Evolutionary conservation across 2,797 vertebrate genomes (phyloP).

Genomic region (Enteromius trimaculatus): DNA sequence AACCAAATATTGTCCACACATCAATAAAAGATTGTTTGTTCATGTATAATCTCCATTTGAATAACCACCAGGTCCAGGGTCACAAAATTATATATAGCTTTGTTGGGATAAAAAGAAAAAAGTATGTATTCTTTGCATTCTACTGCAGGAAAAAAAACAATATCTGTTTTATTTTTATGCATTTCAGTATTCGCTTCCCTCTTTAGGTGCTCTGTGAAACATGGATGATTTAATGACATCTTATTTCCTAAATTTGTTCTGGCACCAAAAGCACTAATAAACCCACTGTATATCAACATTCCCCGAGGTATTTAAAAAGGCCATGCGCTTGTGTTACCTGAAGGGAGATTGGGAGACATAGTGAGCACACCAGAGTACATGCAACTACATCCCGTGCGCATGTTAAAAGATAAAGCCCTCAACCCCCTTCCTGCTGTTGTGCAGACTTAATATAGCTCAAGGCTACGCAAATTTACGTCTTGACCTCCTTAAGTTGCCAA

Average conservation of each 20-base stretch:
- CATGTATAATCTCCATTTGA: no score
- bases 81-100: no score
- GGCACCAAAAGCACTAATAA: conserved; percentile 80
- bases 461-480: conserved; percentile 70
- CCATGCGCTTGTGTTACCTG: conserved; percentile 72
- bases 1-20: no score
- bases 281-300: conserved; percentile 63
- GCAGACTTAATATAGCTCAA: conserved; percentile 72
- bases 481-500: conserved; percentile 68
- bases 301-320: conserved; percentile 69
- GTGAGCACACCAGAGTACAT: conserved; percentile 68
- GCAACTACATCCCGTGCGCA: conserved; percentile 59
- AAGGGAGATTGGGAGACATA: conserved; percentile 73
- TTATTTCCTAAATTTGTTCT: conserved; percentile 81
- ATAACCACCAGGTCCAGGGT: no score
- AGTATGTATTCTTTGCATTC: neutral
- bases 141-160: neutral
- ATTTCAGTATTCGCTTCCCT: conserved; percentile 63
- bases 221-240: conserved; percentile 81
- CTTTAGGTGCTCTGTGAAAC: conserved; percentile 76
- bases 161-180: neutral
- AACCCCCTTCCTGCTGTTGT: conserved; percentile 45
- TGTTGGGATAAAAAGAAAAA: no score
- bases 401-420: conserved; percentile 12
- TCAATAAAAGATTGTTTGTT: no score